These are phyloP conservation scores for Drepanosiphum platanoidis DNA, from an alignment of 2,888 invertebrate genomes.

Conservation along the genomic window DNA sequence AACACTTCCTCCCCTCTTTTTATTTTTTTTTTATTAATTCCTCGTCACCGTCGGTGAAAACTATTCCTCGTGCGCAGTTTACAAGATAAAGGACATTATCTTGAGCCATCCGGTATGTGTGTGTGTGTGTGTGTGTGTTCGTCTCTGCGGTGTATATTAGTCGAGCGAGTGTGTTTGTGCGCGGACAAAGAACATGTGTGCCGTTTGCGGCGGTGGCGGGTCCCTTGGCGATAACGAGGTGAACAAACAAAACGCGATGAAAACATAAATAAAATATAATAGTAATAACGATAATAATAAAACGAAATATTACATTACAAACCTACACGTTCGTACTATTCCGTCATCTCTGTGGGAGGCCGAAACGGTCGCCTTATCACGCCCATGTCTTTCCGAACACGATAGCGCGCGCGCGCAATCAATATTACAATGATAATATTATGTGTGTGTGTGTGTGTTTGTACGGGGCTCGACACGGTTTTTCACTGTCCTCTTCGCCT, in stretches of 20 bases:
- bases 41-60: background rate
- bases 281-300: background rate
- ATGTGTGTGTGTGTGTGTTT: background rate
- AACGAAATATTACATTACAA: background rate
- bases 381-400: constrained; percentile 37
- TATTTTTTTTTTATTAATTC: background rate
- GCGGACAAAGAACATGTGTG: constrained; percentile 27
- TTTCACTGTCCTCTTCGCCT: background rate
- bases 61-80: background rate
- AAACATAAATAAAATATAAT: background rate
- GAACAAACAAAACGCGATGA: background rate
- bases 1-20: background rate
- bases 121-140: background rate
- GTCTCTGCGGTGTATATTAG: background rate
- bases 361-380: constrained; percentile 13
- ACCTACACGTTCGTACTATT: background rate
- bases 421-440: background rate
- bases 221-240: constrained; percentile 49
- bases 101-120: constrained; percentile 58
- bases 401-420: constrained; percentile 18
- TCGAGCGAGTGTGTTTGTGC: background rate
- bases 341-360: constrained; percentile 36
- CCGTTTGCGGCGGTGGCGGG: constrained; percentile 15
- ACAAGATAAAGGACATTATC: constrained; percentile 57
- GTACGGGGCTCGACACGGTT: background rate